Conservation (phyloP, 2,888 invertebrate genomes). For the Tortricodes alternella region DNA sequence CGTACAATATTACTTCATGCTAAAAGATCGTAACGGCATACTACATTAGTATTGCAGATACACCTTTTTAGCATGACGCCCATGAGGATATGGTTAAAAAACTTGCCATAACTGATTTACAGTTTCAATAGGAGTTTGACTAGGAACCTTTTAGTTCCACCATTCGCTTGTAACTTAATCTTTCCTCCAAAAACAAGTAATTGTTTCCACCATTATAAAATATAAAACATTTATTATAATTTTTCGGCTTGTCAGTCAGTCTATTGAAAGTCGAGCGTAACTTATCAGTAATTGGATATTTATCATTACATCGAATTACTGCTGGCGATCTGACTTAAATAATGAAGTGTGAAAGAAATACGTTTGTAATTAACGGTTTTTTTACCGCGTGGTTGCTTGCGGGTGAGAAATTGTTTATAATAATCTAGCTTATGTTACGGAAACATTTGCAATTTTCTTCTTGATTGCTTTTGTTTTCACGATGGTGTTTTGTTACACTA, state of each 20-base stretch:
- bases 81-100: no score
- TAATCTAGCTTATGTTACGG: neutral
- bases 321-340: constrained; percentile 46
- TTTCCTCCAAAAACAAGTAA: constrained; percentile 47
- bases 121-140: no score
- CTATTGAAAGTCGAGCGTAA: constrained; percentile 79
- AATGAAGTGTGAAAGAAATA: constrained; percentile 44
- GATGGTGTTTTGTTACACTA: no score
- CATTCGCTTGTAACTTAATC: constrained; percentile 33
- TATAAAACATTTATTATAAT: constrained; percentile 76
- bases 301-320: constrained; percentile 57
- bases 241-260: constrained; percentile 75
- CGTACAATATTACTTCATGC: no score
- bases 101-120: no score
- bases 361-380: constrained; percentile 22
- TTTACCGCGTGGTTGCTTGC: neutral
- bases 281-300: constrained; percentile 76
- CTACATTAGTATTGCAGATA: no score
- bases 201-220: constrained; percentile 71
- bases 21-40: no score
- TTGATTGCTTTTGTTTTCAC: no score
- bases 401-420: constrained; percentile 1
- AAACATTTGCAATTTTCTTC: no score
- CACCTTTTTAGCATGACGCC: no score
- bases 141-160: no score